Evolutionary conservation across 2,888 invertebrate species (phyloP), one percentile per base, ranked within the genome.

Genomic region (Ormyrus pomaceus): DNA sequence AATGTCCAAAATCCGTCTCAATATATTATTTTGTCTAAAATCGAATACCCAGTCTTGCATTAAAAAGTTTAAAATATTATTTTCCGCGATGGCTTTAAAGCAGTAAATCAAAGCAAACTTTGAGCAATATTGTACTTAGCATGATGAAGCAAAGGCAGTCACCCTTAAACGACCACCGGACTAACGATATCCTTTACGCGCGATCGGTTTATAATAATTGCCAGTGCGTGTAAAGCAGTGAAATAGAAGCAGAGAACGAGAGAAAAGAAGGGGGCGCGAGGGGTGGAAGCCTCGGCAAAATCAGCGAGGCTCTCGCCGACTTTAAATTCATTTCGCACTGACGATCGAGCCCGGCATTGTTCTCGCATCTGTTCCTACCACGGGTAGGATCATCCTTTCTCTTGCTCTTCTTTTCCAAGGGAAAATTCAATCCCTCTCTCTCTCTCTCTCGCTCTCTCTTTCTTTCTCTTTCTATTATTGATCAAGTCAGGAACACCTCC

Each of bases 301-400:
- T 86, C 86, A 86, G 84, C 86, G 87, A 87, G 85, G 19, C 19
- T 87, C 86, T 84, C 86, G 46, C 69, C 81, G 87, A 87, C 88
- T 90, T 88, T 89, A 90, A 90, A 90, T 90, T 90, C 89, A 90
- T 90, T 89, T 89, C 87, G 87, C 87, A 84, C 86, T 86, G 86
- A 87, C 86, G 87, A 87, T 84, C 87, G 84, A 86, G 86, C 87
- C 82, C 85, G 83, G 86, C 87, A 89, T 89, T 89, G 90, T 90
- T 86, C 87, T 84, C 87, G 85, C 89, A 89, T 89, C 89, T 89
- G 89, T 88, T 89, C 75, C 46, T 46, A n/a, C 8, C 76, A 76
- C 80, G 78, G 19, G 71, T 82, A 65, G 78, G 19, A 69, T 76
- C 78, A 71, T 80, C 80, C 76, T 71, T 65, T 51, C 19, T 53